Percentiles rank a stretch among this genome's conserved stretches.
phyloP scores from a whole-genome alignment of 2,888 invertebrate species.

The Orthosia gracilis region DNA sequence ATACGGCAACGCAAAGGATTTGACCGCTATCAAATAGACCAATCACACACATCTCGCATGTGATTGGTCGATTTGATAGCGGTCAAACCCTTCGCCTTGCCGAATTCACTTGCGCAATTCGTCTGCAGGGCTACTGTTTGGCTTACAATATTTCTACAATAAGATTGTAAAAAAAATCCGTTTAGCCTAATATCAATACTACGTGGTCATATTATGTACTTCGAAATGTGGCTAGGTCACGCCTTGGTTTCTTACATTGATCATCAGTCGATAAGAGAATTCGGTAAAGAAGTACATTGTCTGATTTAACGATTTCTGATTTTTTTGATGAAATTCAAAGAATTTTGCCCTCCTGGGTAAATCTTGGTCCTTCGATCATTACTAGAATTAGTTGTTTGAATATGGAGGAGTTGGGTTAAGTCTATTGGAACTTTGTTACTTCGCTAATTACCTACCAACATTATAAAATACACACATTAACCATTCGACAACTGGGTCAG shows the following conservation, averaged over 20 bases:
- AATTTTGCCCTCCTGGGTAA: not conserved
- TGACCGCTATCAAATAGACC: no score
- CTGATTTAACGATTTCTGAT: not conserved
- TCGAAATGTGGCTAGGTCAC: not conserved
- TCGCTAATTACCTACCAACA: not conserved
- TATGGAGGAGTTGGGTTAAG: not conserved
- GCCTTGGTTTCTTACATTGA: not conserved
- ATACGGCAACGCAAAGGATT: no score
- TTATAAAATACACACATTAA: constrained; percentile 1
- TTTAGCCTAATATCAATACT: constrained; percentile 1
- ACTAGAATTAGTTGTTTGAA: not conserved
- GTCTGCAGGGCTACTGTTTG: not conserved
- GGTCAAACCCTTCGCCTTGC: no score
- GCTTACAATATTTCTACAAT: not conserved
- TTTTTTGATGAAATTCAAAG: no score
- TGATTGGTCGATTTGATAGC: no score
- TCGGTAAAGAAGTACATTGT: not conserved
- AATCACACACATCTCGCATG: no score
- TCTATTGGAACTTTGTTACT: not conserved
- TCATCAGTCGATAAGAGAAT: not conserved
- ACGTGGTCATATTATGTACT: not conserved
- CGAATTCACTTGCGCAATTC: no score
- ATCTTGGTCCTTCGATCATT: not conserved
- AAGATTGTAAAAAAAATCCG: not conserved
- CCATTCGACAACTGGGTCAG: constrained; percentile 20